phyloP scores from a whole-genome alignment of 2,113 vertebrate genomes.

The Setophaga kirtlandii region DNA sequence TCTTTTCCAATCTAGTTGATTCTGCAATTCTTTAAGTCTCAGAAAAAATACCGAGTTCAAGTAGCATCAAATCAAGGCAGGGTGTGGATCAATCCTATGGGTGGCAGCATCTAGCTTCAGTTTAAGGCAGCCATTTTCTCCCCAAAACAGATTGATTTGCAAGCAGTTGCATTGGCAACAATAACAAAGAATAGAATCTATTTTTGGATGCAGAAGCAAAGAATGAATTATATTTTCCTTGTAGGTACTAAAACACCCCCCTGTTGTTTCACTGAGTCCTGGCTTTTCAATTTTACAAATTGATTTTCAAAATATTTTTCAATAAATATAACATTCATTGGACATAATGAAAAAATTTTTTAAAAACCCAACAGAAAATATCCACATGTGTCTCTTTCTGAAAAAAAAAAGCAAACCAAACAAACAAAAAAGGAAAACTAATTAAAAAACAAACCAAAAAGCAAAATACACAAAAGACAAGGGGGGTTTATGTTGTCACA shows the following conservation, averaged over 20 bases:
- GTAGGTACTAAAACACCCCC: neutral
- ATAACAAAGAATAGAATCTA: neutral
- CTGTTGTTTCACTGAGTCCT: neutral
- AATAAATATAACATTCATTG: neutral
- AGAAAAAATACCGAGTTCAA: neutral
- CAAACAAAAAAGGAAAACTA: neutral
- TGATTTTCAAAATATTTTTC: neutral
- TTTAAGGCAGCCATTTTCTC: constrained; percentile 8
- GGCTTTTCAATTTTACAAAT: neutral
- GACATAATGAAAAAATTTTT: neutral
- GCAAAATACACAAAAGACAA: neutral
- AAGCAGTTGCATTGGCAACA: neutral
- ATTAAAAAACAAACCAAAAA: neutral
- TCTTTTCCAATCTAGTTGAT: neutral
- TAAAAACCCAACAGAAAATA: neutral
- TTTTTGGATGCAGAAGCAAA: neutral
- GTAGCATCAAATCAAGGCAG: neutral
- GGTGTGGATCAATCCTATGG: neutral
- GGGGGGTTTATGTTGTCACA: neutral
- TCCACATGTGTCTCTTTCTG: neutral
- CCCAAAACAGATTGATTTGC: neutral
- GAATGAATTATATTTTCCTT: neutral
- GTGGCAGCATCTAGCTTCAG: constrained; percentile 36
- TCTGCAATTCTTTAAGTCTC: neutral
- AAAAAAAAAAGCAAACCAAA: neutral